Conservation (phyloP, 2,797 vertebrate genomes). For the Anableps anableps region DNA sequence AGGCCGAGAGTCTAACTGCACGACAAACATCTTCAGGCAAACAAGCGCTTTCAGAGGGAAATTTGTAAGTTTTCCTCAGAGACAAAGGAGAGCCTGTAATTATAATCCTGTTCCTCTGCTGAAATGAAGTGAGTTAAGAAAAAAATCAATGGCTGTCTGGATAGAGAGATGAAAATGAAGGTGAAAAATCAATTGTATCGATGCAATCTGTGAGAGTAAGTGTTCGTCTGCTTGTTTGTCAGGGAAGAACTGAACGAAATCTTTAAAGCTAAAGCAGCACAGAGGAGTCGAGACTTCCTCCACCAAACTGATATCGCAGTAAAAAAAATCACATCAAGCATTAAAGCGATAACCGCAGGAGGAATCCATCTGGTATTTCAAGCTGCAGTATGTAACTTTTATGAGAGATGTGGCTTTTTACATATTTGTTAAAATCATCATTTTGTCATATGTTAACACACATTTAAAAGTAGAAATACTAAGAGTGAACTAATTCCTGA, state of each 20-base stretch:
- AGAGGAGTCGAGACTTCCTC: conserved; percentile 19
- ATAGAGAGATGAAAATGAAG: conserved; percentile 58
- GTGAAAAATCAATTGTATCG: conserved; percentile 47
- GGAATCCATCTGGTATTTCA: too few relatives aligned
- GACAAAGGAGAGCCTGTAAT: conserved; percentile 43
- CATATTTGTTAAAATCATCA: too few relatives aligned
- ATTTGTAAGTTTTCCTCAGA: conserved; percentile 21
- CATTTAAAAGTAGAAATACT: too few relatives aligned
- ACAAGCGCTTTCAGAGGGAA: neutral
- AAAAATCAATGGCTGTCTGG: conserved; percentile 51
- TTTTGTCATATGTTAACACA: too few relatives aligned
- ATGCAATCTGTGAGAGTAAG: conserved; percentile 47
- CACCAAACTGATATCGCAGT: neutral
- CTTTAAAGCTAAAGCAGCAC: conserved; percentile 23
- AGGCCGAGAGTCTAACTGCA: conserved; percentile 5
- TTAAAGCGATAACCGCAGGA: neutral
- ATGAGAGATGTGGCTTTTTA: too few relatives aligned
- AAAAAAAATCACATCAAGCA: too few relatives aligned
- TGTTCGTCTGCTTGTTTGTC: conserved; percentile 45
- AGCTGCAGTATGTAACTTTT: too few relatives aligned
- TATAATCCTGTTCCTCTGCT: conserved; percentile 44
- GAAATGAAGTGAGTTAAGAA: conserved; percentile 39
- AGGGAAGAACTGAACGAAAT: conserved; percentile 44
- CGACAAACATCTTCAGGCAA: conserved; percentile 24
- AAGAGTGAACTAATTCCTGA: too few relatives aligned